These are phyloP conservation scores for Platorchestia sp. DNA, from an alignment of 1,140 invertebrate genomes.

Conservation along the genomic window DNA sequence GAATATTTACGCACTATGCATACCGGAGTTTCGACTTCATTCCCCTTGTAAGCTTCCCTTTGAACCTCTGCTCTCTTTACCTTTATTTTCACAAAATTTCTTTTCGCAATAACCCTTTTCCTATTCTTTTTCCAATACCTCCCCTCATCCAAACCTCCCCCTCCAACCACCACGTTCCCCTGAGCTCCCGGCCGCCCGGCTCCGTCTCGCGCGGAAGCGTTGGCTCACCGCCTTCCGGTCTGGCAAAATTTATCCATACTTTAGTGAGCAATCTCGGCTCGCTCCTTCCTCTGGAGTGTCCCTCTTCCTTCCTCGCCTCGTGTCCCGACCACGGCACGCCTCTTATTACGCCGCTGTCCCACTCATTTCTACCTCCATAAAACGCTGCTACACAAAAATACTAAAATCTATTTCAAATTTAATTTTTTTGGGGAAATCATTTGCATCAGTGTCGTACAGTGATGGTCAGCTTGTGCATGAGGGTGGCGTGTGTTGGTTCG, in stretches of 20 bases:
- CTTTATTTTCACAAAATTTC: not conserved
- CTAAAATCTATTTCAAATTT: not conserved
- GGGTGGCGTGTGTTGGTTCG: not conserved
- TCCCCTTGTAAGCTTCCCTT: not conserved
- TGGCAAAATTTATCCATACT: constrained; percentile 37
- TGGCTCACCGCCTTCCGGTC: constrained; percentile 40
- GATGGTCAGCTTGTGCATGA: no score
- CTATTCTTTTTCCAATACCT: not conserved
- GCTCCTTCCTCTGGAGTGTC: constrained; percentile 22
- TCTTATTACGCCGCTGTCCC: constrained; percentile 14
- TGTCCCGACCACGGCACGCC: constrained; percentile 7
- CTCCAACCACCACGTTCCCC: not conserved
- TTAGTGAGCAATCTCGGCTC: constrained; percentile 45
- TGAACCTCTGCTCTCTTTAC: not conserved
- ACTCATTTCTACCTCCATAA: not conserved
- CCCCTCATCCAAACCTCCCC: not conserved
- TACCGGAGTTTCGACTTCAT: not conserved
- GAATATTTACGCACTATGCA: not conserved
- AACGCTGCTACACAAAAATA: not conserved
- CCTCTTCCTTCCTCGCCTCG: constrained; percentile 31
- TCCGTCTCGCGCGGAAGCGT: not conserved
- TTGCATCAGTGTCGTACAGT: not conserved
- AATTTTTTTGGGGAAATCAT: not conserved
- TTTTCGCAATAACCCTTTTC: not conserved
- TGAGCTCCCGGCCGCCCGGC: not conserved